Evolutionary conservation across 1,140 invertebrate species (phyloP).

Genomic region (Myzus persicae): DNA sequence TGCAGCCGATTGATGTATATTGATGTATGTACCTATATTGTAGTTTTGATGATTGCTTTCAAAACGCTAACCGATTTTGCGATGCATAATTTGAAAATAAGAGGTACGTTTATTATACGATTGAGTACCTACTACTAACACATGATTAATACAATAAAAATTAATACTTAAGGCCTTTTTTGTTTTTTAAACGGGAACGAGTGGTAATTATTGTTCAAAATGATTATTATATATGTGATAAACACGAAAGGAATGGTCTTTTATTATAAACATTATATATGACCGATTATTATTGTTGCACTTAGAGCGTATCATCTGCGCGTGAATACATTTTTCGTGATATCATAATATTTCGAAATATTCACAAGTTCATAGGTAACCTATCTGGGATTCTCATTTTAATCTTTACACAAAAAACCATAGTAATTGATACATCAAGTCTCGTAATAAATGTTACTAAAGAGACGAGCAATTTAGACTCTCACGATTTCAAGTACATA

Average conservation of each 20-base stretch:
- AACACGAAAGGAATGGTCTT: not conserved
- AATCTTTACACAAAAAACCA: not conserved
- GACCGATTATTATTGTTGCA: constrained; percentile 1
- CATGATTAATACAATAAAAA: not conserved
- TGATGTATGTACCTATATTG: not conserved
- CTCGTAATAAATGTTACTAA: not conserved
- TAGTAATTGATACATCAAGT: not conserved
- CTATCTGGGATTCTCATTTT: not conserved
- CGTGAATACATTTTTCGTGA: not conserved
- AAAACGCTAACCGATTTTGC: constrained; percentile 18
- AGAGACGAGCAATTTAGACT: not conserved
- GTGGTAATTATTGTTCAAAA: not conserved
- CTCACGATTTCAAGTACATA: not conserved
- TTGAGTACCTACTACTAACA: not conserved
- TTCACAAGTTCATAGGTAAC: not conserved
- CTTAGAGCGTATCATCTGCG: not conserved
- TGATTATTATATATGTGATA: too few relatives aligned
- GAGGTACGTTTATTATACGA: not conserved
- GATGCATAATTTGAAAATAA: not conserved
- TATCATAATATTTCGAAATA: not conserved
- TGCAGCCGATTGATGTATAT: not conserved
- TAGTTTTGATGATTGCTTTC: constrained; percentile 25
- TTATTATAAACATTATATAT: not conserved
- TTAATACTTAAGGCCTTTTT: not conserved
- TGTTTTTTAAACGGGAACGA: not conserved